A percentile compares a stretch with the other conserved stretches of the same genome.
These are phyloP conservation scores for Lepidurus arcticus DNA, from an alignment of 1,140 invertebrate genomes.

Conservation along the genomic window DNA sequence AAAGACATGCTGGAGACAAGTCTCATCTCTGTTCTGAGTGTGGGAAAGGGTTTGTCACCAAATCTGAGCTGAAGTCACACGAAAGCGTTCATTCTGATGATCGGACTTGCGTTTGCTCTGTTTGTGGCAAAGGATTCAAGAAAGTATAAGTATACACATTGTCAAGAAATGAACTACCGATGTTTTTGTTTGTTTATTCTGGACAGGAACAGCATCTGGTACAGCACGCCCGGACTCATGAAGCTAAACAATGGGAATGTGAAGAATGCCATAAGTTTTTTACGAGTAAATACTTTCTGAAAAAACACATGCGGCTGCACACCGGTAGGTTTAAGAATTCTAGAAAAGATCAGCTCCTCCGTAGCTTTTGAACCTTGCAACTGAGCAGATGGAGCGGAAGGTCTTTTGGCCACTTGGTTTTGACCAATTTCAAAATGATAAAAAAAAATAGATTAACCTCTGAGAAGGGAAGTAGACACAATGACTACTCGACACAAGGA, in stretches of 20 bases:
- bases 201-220: conserved; percentile 50
- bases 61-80: conserved; percentile 30
- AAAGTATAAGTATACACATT: conserved; percentile 45
- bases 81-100: conserved; percentile 25
- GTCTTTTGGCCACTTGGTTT: no score
- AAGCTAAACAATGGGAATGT: conserved; percentile 68
- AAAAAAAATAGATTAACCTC: no score
- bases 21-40: conserved; percentile 71
- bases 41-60: conserved; percentile 59
- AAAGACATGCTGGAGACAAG: conserved; percentile 74
- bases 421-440: no score
- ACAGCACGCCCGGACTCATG: conserved; percentile 53
- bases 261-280: conserved; percentile 76
- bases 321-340: conserved; percentile 43
- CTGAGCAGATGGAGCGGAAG: no score
- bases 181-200: conserved; percentile 23
- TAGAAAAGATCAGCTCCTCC: no score
- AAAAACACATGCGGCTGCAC: conserved; percentile 80
- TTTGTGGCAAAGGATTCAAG: conserved; percentile 51
- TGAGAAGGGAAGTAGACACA: no score
- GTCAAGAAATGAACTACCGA: neutral
- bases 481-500: no score
- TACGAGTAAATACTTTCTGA: conserved; percentile 82
- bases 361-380: no score
- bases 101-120: conserved; percentile 36